phyloP scores from a whole-genome alignment of 2,113 vertebrate species.

The Callipepla californica region DNA sequence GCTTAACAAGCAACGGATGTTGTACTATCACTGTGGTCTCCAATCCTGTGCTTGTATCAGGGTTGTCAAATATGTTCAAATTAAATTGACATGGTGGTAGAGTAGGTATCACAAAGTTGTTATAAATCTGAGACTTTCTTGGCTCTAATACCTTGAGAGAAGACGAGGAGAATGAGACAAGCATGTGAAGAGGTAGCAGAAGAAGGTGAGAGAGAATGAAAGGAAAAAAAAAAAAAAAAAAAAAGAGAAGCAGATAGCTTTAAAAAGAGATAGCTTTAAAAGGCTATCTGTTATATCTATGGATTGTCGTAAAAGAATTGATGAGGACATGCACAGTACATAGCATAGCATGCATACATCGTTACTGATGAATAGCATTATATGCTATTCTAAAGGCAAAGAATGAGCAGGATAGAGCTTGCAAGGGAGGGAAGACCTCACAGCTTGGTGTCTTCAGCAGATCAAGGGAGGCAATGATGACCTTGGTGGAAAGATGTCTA shows the following conservation, averaged over 20 bases:
- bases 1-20: constrained; percentile 72
- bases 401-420: background rate
- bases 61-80: constrained; percentile 79
- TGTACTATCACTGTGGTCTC: constrained; percentile 57
- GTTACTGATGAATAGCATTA: background rate
- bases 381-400: background rate
- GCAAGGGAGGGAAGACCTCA: background rate
- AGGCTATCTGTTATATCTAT: background rate
- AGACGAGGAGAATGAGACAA: constrained; percentile 25
- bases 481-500: background rate
- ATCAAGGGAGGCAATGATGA: background rate
- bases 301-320: background rate
- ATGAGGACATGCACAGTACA: background rate
- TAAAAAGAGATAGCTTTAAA: too few relatives aligned
- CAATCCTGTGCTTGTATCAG: constrained; percentile 57
- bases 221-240: background rate
- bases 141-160: constrained; percentile 35
- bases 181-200: background rate
- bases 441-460: background rate
- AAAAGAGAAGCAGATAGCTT: too few relatives aligned
- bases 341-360: background rate
- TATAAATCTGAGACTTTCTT: constrained; percentile 64
- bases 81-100: constrained; percentile 77
- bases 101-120: constrained; percentile 48
- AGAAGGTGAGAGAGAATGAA: background rate